Evolutionary conservation across 2,888 invertebrate genomes (phyloP).

Genomic region (Stegophylla sp.): DNA sequence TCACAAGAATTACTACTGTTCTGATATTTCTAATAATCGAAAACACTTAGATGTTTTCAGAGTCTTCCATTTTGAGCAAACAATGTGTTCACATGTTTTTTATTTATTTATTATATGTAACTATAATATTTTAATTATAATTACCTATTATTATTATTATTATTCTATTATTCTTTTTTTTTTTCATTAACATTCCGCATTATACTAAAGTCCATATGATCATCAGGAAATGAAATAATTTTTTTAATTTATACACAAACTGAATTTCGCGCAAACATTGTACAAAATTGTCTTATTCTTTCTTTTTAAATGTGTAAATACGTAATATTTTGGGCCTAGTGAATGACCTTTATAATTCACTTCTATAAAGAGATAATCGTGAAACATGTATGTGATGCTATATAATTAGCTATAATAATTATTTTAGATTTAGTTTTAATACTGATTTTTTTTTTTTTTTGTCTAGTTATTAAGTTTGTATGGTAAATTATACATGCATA

Average conservation of each 20-base stretch:
- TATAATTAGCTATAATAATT: conserved; percentile 55
- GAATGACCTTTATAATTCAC: conserved; percentile 47
- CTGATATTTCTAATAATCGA: conserved; percentile 14
- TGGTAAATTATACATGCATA: not conserved
- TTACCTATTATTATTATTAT: not conserved
- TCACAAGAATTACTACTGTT: not conserved
- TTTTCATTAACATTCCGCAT: conserved; percentile 53
- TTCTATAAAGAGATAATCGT: conserved; percentile 51
- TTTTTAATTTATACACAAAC: conserved; percentile 11
- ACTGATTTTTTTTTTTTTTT: conserved; percentile 53
- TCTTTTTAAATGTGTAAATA: conserved; percentile 48
- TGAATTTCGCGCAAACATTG: conserved; percentile 54
- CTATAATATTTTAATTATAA: conserved; percentile 16
- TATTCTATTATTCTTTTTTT: too few species aligned
- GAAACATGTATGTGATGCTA: conserved; percentile 59
- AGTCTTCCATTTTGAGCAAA: conserved; percentile 57
- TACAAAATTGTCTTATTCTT: conserved; percentile 50
- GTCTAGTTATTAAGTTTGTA: conserved; percentile 48
- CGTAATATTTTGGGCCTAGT: conserved; percentile 35
- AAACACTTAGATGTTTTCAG: conserved; percentile 22
- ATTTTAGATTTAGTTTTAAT: conserved; percentile 58
- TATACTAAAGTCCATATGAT: conserved; percentile 1
- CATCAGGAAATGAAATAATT: conserved; percentile 2
- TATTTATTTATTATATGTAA: conserved; percentile 23
- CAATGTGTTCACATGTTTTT: conserved; percentile 50